phyloP scores from a whole-genome alignment of 2,888 invertebrate species.

The Eurytoma californica region DNA sequence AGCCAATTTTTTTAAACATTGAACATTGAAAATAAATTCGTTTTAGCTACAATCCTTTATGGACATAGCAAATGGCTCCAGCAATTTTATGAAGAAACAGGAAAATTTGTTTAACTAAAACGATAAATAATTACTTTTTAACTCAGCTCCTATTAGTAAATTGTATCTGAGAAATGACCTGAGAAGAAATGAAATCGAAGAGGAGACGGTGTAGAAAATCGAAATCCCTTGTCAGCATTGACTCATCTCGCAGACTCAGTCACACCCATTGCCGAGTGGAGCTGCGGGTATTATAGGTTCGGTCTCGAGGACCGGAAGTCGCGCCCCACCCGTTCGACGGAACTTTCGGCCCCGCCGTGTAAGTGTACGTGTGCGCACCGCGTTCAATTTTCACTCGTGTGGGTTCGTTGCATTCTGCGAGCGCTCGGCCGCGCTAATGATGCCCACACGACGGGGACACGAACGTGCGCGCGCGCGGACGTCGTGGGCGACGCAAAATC shows the following conservation, averaged over 20 bases:
- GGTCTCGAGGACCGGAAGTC: conserved; percentile 65
- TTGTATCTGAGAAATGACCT: too few relatives aligned
- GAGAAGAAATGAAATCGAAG: neutral
- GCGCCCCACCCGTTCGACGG: conserved; percentile 61
- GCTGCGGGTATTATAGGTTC: conserved; percentile 65
- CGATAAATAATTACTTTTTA: too few relatives aligned
- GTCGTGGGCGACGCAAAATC: conserved; percentile 70
- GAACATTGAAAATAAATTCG: too few relatives aligned
- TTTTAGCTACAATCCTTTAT: too few relatives aligned
- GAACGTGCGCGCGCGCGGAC: conserved; percentile 58
- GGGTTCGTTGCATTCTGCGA: conserved; percentile 10
- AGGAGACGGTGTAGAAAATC: neutral
- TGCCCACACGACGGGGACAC: conserved; percentile 69
- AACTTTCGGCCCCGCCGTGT: conserved; percentile 57
- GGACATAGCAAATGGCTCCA: too few relatives aligned
- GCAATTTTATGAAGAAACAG: too few relatives aligned
- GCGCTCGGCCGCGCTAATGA: conserved; percentile 67
- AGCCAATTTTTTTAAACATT: too few relatives aligned
- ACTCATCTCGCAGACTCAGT: conserved; percentile 62
- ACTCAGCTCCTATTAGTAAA: too few relatives aligned
- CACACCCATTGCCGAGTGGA: conserved; percentile 67
- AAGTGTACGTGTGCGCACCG: neutral
- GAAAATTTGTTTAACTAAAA: too few relatives aligned
- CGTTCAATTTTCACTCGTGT: neutral
- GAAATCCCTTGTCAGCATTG: conserved; percentile 56